Percentiles rank a stretch among this genome's conserved stretches.
phyloP scores from a whole-genome alignment of 2,797 vertebrate species.

The Cyclura pinguis region DNA sequence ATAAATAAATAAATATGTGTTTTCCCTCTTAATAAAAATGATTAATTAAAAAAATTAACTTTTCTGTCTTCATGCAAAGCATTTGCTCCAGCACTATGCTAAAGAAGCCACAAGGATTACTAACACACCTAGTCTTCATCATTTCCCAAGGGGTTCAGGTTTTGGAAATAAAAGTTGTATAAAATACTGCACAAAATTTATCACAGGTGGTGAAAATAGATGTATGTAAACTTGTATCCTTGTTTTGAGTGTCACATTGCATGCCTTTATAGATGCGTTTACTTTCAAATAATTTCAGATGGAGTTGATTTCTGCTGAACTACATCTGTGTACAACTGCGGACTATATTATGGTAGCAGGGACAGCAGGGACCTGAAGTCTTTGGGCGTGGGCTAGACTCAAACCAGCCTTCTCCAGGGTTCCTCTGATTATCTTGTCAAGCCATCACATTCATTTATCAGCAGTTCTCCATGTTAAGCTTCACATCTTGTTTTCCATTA shows the following conservation, averaged over 20 bases:
- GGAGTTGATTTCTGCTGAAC: neutral
- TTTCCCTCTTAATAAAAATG: too few species aligned
- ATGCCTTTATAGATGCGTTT: too few species aligned
- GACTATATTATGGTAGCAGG: neutral
- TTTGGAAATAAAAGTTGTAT: too few species aligned
- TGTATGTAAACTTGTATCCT: too few species aligned
- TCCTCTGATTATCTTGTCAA: constrained; percentile 44
- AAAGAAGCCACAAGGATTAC: too few species aligned
- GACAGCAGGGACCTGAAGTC: neutral
- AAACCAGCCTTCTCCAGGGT: constrained; percentile 29
- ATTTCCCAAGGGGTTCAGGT: neutral
- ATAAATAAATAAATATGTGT: too few species aligned
- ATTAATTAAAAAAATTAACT: too few species aligned
- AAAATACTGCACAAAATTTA: neutral
- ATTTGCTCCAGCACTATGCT: neutral
- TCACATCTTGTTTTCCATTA: constrained; percentile 47
- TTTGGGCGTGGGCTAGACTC: constrained; percentile 22
- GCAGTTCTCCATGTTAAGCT: constrained; percentile 6
- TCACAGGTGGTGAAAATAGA: neutral
- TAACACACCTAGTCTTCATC: too few species aligned
- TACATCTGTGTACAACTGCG: neutral
- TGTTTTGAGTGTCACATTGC: neutral
- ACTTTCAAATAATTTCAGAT: constrained; percentile 10
- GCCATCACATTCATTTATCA: constrained; percentile 63
- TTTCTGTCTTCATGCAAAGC: neutral